Percentiles rank a stretch among this genome's conserved stretches.
phyloP scores from a whole-genome alignment of 2,797 vertebrate genomes.

The Ibycter americanus region DNA sequence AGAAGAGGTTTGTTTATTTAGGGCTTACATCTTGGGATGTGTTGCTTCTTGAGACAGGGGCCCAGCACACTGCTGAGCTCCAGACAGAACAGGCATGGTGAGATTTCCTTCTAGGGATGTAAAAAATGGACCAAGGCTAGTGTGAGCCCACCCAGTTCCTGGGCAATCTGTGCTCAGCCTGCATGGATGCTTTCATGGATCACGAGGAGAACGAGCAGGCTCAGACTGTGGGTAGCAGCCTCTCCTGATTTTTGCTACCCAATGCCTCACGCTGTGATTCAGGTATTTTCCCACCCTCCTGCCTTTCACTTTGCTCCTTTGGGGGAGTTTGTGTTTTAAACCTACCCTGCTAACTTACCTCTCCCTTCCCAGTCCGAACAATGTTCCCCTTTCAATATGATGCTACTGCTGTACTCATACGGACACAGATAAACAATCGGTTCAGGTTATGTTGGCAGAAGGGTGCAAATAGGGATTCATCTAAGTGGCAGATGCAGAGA shows the following conservation, averaged over 20 bases:
- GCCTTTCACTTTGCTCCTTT: neutral
- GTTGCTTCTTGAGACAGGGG: neutral
- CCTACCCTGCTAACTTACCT: neutral
- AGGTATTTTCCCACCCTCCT: conserved; percentile 7
- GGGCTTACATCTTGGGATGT: neutral
- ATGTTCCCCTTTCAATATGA: neutral
- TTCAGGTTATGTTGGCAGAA: conserved; percentile 8
- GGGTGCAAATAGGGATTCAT: neutral
- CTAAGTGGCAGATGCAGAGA: neutral
- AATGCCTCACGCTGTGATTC: neutral
- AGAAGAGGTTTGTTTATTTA: conserved; percentile 25
- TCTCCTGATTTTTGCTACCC: neutral
- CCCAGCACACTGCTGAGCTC: neutral
- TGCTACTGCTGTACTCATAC: neutral
- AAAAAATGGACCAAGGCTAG: neutral
- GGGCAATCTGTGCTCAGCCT: neutral
- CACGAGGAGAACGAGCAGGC: neutral
- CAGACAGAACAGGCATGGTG: neutral
- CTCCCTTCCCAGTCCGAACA: neutral
- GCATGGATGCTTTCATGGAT: neutral
- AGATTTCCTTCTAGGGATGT: conserved; percentile 53
- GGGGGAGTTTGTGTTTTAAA: neutral
- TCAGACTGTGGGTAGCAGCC: neutral
- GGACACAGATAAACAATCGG: neutral
- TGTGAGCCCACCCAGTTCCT: conserved; percentile 25